These are phyloP conservation scores for Bedellia somnulentella DNA, from an alignment of 2,888 invertebrate species.

Conservation along the genomic window DNA sequence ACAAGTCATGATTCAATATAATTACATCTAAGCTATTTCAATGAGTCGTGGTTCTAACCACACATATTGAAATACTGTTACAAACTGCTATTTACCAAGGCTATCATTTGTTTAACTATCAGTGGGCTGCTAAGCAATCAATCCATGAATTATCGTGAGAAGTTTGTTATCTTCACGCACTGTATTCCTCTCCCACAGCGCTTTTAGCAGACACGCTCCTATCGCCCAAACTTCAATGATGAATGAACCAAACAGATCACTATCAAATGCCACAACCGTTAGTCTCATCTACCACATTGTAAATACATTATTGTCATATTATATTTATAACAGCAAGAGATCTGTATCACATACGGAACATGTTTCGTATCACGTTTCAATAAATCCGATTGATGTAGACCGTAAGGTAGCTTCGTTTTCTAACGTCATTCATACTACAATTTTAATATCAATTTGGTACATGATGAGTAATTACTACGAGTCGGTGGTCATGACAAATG, in stretches of 20 bases:
- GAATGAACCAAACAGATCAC: constrained; percentile 31
- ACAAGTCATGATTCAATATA: no score
- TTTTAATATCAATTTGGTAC: not conserved
- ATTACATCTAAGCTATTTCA: no score
- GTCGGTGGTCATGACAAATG: constrained; percentile 47
- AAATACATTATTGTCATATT: constrained; percentile 42
- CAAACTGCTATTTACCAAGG: no score
- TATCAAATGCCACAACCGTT: constrained; percentile 23
- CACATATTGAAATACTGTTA: no score
- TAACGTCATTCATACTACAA: constrained; percentile 19
- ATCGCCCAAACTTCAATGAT: constrained; percentile 18
- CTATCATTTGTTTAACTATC: not conserved
- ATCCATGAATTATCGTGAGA: constrained; percentile 15
- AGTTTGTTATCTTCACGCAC: constrained; percentile 21
- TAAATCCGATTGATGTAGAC: constrained; percentile 5
- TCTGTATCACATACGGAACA: constrained; percentile 28
- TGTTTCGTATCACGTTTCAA: constrained; percentile 9
- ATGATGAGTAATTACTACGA: constrained; percentile 44
- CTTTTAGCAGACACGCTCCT: constrained; percentile 14
- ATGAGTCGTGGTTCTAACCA: no score
- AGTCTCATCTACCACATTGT: constrained; percentile 33
- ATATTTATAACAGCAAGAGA: constrained; percentile 42
- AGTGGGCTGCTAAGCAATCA: constrained; percentile 4
- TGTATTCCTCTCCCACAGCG: constrained; percentile 17
- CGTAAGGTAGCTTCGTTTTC: constrained; percentile 10